phyloP scores from a whole-genome alignment of 1,140 invertebrate species.

The Lepidostoma basale region DNA sequence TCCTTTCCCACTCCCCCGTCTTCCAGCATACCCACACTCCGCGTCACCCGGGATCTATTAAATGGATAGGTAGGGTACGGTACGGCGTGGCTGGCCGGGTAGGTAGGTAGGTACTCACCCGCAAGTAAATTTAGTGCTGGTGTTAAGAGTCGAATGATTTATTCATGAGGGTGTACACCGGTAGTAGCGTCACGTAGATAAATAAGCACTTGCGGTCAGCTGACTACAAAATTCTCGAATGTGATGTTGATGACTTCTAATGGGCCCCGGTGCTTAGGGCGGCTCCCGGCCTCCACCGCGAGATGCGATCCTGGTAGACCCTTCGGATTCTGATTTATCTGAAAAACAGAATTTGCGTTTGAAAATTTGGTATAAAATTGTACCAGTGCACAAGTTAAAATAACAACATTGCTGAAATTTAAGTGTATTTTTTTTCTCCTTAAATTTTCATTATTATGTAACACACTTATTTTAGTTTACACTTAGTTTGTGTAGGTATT shows the following conservation, averaged over 20 bases:
- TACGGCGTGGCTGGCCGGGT: neutral
- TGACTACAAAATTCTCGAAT: constrained; percentile 25
- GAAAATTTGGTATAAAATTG: too few species aligned
- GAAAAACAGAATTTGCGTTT: too few species aligned
- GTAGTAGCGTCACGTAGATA: constrained; percentile 26
- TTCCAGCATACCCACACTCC: too few species aligned
- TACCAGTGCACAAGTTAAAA: too few species aligned
- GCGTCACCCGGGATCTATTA: constrained; percentile 9
- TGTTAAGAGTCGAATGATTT: constrained; percentile 29
- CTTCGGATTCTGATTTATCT: neutral
- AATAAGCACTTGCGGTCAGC: constrained; percentile 24
- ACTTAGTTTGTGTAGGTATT: too few species aligned
- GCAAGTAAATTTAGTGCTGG: constrained; percentile 25
- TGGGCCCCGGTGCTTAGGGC: constrained; percentile 2
- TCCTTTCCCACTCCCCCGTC: too few species aligned
- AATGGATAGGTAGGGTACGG: neutral
- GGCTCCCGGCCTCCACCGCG: neutral
- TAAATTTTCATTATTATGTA: too few species aligned
- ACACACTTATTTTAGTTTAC: too few species aligned
- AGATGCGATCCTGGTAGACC: neutral
- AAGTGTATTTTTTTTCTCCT: too few species aligned
- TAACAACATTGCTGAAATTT: too few species aligned
- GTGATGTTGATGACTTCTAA: constrained; percentile 27
- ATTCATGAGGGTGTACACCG: constrained; percentile 25
- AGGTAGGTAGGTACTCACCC: constrained; percentile 7